Base-by-base conservation (phyloP, 2,888 invertebrate species). In the Eristalis tenax region DNA sequence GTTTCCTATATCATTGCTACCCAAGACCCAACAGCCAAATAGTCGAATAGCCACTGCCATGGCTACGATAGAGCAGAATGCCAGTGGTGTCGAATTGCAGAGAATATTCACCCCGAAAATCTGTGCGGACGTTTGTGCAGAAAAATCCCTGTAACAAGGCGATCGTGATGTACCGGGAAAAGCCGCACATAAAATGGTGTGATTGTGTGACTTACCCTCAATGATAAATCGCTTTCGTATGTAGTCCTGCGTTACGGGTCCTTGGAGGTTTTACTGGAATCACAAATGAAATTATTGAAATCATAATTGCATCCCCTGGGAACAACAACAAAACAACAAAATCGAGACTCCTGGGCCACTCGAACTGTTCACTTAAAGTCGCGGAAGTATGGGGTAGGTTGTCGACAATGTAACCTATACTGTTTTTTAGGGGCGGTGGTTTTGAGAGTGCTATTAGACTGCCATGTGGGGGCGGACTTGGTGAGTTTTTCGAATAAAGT, bases 221-320 rank as follows among this genome's bases (percentile, higher is more conserved):
- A 40, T 11, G 26, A 82, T 79, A 86, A 86, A 86, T 86, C 78
- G 71, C 63, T 87, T 79, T 64, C 22, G 43, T 68, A 43, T 78
- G 50, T 61, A 76, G 73, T 26, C 65, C 74, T 74, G 56, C 38
- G 23, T 28, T 57, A 40, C 26, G 26, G 70, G 75, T 83, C 68
- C 71, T 71, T 40, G 23, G 71, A 83, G 79, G 68, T 76, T 80
- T 50, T 18, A 65, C 74, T 79, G 68, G 83, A 83, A 83, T 76
- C 71, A 69, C 15, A 76, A 87, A 76, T 79, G 71, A 83, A 87
- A 80, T 83, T 68, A 79, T 79, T 83, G 73, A 87, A 76, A 73
- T 83, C 61, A 73, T 87, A 87, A 87, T 87, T 87, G 83, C 83
- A 83, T 87, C 87, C 87, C 87, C 8, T 63, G 87, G 83, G 87